Conservation (phyloP, 2,113 vertebrate genomes). For the Gopherus flavomarginatus region DNA sequence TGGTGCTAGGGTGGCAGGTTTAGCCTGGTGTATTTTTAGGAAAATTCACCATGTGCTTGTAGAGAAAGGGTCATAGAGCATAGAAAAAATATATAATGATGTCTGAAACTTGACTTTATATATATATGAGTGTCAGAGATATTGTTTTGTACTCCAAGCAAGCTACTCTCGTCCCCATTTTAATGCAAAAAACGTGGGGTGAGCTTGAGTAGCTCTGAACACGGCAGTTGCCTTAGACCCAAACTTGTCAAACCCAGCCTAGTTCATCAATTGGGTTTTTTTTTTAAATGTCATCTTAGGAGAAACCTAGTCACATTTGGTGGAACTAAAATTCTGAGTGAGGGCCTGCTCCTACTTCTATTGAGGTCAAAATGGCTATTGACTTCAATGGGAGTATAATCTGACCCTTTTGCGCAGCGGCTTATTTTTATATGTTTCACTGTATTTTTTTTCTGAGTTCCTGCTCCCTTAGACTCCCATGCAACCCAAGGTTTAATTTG, state of each 20-base stretch:
- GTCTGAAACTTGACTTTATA: no score
- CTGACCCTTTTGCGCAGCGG: neutral
- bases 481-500: neutral
- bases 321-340: neutral
- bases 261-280: neutral
- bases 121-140: no score
- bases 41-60: neutral
- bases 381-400: neutral
- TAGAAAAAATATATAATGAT: neutral
- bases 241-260: neutral
- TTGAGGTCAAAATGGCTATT: neutral
- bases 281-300: neutral
- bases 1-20: neutral
- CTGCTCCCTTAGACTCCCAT: neutral
- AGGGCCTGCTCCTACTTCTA: neutral
- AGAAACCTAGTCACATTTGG: neutral
- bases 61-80: neutral
- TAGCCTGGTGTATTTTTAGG: neutral
- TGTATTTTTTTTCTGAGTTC: neutral
- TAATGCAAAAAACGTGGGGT: neutral
- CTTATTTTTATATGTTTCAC: neutral
- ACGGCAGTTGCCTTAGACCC: rapidly evolving
- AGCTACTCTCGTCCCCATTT: no score
- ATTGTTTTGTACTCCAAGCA: no score
- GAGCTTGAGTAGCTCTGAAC: rapidly evolving